Conservation (phyloP, 2,113 vertebrate genomes). For the Trichechus manatus region DNA sequence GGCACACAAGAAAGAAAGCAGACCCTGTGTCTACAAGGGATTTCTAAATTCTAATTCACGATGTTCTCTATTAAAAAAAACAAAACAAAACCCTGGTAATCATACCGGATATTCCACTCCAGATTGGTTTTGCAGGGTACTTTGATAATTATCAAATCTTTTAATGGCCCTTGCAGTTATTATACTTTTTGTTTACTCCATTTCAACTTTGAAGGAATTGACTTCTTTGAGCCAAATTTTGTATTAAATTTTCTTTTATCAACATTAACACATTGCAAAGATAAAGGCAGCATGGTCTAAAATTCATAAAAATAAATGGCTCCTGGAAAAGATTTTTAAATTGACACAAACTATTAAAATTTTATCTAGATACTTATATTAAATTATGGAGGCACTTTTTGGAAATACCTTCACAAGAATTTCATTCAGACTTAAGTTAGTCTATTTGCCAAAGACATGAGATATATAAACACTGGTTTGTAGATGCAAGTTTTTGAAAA, state of each 20-base stretch:
- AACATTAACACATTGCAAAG: not conserved
- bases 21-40: not conserved
- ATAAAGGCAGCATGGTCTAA: not conserved
- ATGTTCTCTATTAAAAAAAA: not conserved
- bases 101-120: not conserved
- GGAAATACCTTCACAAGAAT: not conserved
- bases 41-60: not conserved
- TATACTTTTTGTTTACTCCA: not conserved
- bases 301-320: not conserved
- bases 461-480: not conserved
- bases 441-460: not conserved
- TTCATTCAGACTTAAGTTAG: not conserved
- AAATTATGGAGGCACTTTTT: not conserved
- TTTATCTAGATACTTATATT: not conserved
- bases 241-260: not conserved
- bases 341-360: not conserved
- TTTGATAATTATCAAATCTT: not conserved
- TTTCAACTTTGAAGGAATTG: not conserved
- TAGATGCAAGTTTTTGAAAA: not conserved
- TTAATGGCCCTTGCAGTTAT: not conserved
- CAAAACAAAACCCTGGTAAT: not conserved
- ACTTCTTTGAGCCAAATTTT: not conserved
- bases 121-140: not conserved
- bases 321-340: not conserved
- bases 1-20: not conserved